A percentile compares a stretch with the other conserved stretches of the same genome.
Conservation (phyloP, 2,797 vertebrate species). For the Hylomyscus alleni region DNA sequence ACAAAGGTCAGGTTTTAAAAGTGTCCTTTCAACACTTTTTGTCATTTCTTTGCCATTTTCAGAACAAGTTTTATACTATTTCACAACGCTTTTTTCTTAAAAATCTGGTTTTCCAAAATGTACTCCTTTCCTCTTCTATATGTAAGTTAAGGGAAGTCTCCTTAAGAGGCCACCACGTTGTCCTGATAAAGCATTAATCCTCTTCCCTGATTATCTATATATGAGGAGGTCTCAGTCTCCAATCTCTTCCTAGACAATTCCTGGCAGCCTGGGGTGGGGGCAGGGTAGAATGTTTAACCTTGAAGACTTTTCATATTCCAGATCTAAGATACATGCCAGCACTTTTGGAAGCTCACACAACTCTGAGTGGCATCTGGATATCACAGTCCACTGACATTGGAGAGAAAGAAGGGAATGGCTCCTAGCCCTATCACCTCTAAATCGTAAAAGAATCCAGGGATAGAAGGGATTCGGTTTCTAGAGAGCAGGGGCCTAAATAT, state of each 20-base stretch:
- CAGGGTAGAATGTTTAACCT: slow-evolving; percentile 50
- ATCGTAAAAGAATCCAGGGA: background rate
- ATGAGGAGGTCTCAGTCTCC: background rate
- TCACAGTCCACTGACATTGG: background rate
- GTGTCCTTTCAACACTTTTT: background rate
- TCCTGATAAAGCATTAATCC: background rate
- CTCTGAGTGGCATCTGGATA: background rate
- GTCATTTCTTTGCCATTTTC: slow-evolving; percentile 29
- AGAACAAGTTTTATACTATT: background rate
- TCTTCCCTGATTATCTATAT: background rate
- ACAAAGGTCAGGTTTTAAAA: background rate
- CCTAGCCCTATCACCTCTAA: background rate
- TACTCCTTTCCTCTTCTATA: background rate
- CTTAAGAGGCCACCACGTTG: background rate
- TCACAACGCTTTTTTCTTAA: background rate
- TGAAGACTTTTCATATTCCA: slow-evolving; percentile 41
- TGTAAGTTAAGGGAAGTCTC: background rate
- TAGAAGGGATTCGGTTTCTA: slow-evolving; percentile 48
- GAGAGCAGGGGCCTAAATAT: slow-evolving; percentile 61
- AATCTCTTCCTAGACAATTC: background rate
- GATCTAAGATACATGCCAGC: slow-evolving; percentile 29
- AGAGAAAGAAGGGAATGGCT: background rate
- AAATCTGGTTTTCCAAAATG: background rate
- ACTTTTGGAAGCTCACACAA: slow-evolving; percentile 17
- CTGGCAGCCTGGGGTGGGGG: background rate